These are phyloP conservation scores for Rhorus exstirpatorius DNA, from an alignment of 2,888 invertebrate genomes.

Conservation along the genomic window DNA sequence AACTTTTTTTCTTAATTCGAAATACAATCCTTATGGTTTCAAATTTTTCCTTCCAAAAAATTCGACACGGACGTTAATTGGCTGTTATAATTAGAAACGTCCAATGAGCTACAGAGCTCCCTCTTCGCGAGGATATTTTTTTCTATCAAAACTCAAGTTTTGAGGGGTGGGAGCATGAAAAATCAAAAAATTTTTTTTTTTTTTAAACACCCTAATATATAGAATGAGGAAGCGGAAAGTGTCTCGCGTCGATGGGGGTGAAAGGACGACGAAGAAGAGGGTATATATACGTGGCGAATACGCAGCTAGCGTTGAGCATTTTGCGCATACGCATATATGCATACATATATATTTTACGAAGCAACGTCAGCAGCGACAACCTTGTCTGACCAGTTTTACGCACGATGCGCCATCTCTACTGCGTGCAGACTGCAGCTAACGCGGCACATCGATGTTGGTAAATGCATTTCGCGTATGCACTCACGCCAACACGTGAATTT, in stretches of 20 bases:
- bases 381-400: not conserved
- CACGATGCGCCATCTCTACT: constrained; percentile 19
- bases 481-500: constrained; percentile 30
- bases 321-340: constrained; percentile 52
- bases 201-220: too few species aligned
- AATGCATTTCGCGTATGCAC: constrained; percentile 27
- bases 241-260: constrained; percentile 64
- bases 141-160: too few species aligned
- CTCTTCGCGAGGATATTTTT: too few species aligned
- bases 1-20: too few species aligned
- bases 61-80: too few species aligned
- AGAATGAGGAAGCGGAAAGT: constrained; percentile 59
- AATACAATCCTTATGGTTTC: too few species aligned
- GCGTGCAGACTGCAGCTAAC: constrained; percentile 37
- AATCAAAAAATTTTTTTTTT: too few species aligned
- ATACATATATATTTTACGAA: not conserved
- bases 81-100: too few species aligned
- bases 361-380: not conserved
- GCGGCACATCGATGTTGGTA: constrained; percentile 20
- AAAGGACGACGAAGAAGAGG: constrained; percentile 53
- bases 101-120: too few species aligned
- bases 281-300: constrained; percentile 1
- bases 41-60: too few species aligned
- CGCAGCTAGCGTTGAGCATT: constrained; percentile 33
- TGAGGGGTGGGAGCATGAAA: too few species aligned